A percentile compares a stretch with the other conserved stretches of the same genome.
These are phyloP conservation scores for Tragelaphus scriptus DNA, from an alignment of 2,113 vertebrate genomes.

Conservation along the genomic window DNA sequence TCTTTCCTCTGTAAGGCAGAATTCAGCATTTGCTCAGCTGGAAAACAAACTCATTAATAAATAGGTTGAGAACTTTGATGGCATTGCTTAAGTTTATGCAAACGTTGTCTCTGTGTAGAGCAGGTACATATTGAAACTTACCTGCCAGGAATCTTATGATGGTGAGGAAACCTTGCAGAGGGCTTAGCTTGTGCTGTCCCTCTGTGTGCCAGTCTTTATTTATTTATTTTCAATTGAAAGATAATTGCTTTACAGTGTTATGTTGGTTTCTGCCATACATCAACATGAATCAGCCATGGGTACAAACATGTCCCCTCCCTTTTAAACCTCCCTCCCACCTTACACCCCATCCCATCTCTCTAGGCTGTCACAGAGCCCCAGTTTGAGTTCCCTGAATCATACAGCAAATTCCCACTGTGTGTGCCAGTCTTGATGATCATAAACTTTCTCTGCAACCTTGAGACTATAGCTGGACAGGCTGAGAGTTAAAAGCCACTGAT, in stretches of 20 bases:
- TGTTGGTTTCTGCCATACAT: background rate
- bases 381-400: background rate
- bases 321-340: background rate
- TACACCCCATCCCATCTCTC: background rate
- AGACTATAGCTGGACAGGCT: background rate
- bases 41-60: slow-evolving; percentile 20
- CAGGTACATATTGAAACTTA: background rate
- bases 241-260: background rate
- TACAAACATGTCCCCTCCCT: background rate
- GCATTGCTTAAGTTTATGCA: slow-evolving; percentile 14
- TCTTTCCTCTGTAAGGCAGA: background rate
- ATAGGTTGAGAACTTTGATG: background rate
- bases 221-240: background rate
- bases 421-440: background rate
- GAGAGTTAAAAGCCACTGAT: background rate
- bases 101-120: background rate
- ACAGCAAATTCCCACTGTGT: background rate
- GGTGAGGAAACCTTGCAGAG: background rate
- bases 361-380: background rate
- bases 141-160: background rate
- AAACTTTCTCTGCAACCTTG: background rate
- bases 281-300: background rate
- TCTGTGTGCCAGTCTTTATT: background rate
- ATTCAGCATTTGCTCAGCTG: slow-evolving; percentile 4
- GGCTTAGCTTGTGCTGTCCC: background rate